These are phyloP conservation scores for Herpetotheres cachinnans DNA, from an alignment of 2,113 vertebrate species.

Conservation along the genomic window DNA sequence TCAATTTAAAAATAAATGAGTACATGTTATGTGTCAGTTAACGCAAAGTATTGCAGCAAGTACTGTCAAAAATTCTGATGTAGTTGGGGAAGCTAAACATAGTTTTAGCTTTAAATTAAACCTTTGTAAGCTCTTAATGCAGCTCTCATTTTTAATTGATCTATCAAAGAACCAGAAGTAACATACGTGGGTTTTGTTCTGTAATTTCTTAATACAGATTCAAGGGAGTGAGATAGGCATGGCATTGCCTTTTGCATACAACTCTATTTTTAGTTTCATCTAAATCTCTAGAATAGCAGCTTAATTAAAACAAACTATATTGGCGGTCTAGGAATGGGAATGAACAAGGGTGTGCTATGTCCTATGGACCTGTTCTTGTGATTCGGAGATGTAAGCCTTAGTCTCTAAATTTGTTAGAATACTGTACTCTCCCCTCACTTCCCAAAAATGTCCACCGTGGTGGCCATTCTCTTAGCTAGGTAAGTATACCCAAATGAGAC, in stretches of 20 bases:
- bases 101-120: neutral
- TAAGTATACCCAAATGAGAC: neutral
- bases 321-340: neutral
- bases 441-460: neutral
- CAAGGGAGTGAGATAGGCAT: neutral
- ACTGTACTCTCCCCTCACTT: neutral
- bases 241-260: neutral
- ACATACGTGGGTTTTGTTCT: fast-evolving
- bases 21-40: neutral
- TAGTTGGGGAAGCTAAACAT: neutral
- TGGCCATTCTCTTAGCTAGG: neutral
- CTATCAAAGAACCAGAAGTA: neutral
- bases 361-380: neutral
- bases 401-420: neutral
- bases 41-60: neutral
- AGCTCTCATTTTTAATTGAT: neutral
- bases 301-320: neutral
- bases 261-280: neutral
- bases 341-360: neutral
- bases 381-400: neutral
- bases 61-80: neutral
- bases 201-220: neutral
- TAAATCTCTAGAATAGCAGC: neutral
- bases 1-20: neutral
- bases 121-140: neutral